phyloP scores from a whole-genome alignment of 2,797 vertebrate species.

The Sebastes nivosus region DNA sequence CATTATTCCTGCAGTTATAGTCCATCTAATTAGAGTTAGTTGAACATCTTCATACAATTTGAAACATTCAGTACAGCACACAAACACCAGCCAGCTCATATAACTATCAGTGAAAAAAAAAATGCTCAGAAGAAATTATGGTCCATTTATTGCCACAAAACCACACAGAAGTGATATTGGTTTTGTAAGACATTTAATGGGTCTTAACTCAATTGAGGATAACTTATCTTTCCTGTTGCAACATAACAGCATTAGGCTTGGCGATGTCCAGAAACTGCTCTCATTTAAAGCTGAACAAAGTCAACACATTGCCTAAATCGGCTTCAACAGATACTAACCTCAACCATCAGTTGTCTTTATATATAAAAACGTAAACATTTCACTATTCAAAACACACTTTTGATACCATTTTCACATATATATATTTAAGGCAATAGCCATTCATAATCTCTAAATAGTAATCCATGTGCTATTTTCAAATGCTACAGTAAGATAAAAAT shows the following conservation, averaged over 20 bases:
- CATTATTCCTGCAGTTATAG: neutral
- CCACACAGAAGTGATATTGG: slow-evolving; percentile 28
- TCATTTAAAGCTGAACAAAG: slow-evolving; percentile 13
- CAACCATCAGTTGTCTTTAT: neutral
- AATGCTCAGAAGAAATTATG: slow-evolving; percentile 4
- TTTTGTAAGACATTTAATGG: slow-evolving; percentile 32
- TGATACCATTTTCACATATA: neutral
- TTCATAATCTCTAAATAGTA: neutral
- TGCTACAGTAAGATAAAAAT: neutral
- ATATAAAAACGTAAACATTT: neutral
- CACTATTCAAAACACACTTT: neutral
- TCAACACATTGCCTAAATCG: slow-evolving; percentile 11
- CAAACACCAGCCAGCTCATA: slow-evolving; percentile 13
- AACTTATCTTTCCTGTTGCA: slow-evolving; percentile 24
- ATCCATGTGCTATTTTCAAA: neutral
- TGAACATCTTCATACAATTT: slow-evolving; percentile 11
- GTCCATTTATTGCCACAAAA: slow-evolving; percentile 25
- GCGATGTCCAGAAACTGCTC: slow-evolving; percentile 1
- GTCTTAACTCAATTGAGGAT: slow-evolving; percentile 24
- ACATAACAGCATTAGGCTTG: slow-evolving; percentile 25
- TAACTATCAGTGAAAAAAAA: slow-evolving; percentile 9
- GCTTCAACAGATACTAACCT: neutral
- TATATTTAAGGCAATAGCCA: neutral
- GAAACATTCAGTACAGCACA: slow-evolving; percentile 7
- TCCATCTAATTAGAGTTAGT: slow-evolving; percentile 5